phyloP scores from a whole-genome alignment of 2,113 vertebrate species.

The Lipotes vexillifer region DNA sequence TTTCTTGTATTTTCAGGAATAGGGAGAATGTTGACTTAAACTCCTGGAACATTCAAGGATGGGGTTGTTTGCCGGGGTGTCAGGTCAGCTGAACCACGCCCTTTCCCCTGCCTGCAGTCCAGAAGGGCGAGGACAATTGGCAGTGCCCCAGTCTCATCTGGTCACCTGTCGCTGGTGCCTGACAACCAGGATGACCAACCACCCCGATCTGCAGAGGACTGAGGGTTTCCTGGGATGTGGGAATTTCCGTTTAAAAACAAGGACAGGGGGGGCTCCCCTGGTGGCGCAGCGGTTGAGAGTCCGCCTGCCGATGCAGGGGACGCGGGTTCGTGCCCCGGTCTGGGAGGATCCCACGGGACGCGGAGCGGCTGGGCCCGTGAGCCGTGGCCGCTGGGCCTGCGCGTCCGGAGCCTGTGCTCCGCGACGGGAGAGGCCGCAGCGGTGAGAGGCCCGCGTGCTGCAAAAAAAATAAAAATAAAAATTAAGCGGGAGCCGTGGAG shows the following conservation, averaged over 20 bases:
- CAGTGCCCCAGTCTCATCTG: background rate
- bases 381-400: too few relatives aligned
- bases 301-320: too few relatives aligned
- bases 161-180: background rate
- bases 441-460: too few relatives aligned
- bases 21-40: background rate
- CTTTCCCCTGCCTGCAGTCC: background rate
- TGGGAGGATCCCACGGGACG: accelerated
- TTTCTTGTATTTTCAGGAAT: background rate
- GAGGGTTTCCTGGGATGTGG: background rate
- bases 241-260: background rate
- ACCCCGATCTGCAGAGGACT: background rate
- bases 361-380: accelerated
- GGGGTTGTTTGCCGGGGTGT: background rate
- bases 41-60: background rate
- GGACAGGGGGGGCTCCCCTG: background rate
- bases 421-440: too few relatives aligned
- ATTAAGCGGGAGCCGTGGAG: background rate
- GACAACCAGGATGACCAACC: background rate
- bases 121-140: too few relatives aligned
- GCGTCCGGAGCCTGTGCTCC: too few relatives aligned
- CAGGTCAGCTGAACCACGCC: background rate
- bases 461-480: background rate
- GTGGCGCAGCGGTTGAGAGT: too few relatives aligned
- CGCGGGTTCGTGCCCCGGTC: accelerated